Base-by-base conservation (phyloP, 2,797 vertebrate species). In the Silurus lanzhouensis region DNA sequence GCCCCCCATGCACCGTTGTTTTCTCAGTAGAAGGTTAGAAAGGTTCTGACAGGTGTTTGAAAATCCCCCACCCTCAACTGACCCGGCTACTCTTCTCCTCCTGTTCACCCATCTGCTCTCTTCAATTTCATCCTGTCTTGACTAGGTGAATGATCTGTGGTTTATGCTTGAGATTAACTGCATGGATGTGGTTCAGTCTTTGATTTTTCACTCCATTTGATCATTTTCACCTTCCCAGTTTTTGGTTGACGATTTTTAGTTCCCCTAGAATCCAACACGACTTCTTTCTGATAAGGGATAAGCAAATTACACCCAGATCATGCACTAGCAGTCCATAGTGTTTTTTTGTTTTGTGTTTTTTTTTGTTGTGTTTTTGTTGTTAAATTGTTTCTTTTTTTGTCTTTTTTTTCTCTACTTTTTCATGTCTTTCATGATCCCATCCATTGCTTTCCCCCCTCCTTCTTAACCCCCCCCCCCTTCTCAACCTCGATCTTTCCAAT, bases 71-170 rank as follows among this genome's bases (percentile, higher is more conserved):
- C 60, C 58, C 64, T 55, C 10, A 0, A 17, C 19, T 38, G 31
- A 60, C 63, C 70, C 38, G 55, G 68, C 76, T 58, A 55, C 44
- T 61, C 67, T 48, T n/a, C 1, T 52, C 60, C 64, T 74, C 55
- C 74, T 38, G 60, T 72, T 83, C 38, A 76, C 25, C 66, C 60
- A 44, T 38, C 75, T 58, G 13, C 46, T 66, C n/a, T 48, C n/a
- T 60, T 25, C 61, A 1, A 27, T 19, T 78, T 84, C 67, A 19
- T 76, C 31, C 55, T 72, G 64, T 76, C 70, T 76, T 5, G 14
- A 64, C 77, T 48, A 87, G 31, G 83, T 87, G 86, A 81, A 84
- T 87, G 86, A 87, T 87, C 82, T 87, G 86, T 87, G 84, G 52
- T 31, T 74, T 38, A 67, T 83, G 87, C 87, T 83, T 84, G 84